A percentile compares a stretch with the other conserved stretches of the same genome.
Conservation (phyloP, 1,140 invertebrate species). For the Hydropsyche tenuis region DNA sequence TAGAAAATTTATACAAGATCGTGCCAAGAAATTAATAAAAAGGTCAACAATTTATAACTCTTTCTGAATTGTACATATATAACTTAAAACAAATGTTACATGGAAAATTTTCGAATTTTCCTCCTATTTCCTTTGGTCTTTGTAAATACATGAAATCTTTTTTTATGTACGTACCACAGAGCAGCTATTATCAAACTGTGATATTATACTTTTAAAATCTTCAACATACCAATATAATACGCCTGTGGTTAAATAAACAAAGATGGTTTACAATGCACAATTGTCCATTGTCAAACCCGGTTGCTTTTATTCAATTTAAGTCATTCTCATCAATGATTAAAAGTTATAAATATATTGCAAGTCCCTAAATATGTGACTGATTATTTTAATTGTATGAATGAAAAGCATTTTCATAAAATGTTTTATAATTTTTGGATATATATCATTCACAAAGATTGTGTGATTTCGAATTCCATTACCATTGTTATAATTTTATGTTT, state of each 20-base stretch:
- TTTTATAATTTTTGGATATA: conserved; percentile 13
- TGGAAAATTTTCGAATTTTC: background rate
- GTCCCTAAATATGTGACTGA: conserved; percentile 32
- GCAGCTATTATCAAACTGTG: conserved; percentile 35
- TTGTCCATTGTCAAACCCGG: too few relatives aligned
- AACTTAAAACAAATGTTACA: background rate
- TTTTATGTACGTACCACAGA: background rate
- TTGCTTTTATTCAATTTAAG: too few relatives aligned
- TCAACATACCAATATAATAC: conserved; percentile 9
- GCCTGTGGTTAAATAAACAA: background rate
- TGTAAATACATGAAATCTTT: conserved; percentile 9
- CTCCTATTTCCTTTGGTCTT: background rate
- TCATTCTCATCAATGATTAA: too few relatives aligned
- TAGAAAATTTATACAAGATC: background rate
- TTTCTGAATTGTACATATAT: conserved; percentile 8
- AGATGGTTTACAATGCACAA: too few relatives aligned
- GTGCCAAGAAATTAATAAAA: background rate
- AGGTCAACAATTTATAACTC: background rate
- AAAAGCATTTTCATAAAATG: conserved; percentile 38
- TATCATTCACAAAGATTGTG: background rate
- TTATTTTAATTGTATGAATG: conserved; percentile 32
- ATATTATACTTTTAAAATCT: conserved; percentile 24
- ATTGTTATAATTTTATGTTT: conserved; percentile 8
- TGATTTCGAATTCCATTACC: background rate
- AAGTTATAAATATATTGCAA: conserved; percentile 11